Conservation (phyloP, 2,797 vertebrate genomes). For the Danio jaintianensis region DNA sequence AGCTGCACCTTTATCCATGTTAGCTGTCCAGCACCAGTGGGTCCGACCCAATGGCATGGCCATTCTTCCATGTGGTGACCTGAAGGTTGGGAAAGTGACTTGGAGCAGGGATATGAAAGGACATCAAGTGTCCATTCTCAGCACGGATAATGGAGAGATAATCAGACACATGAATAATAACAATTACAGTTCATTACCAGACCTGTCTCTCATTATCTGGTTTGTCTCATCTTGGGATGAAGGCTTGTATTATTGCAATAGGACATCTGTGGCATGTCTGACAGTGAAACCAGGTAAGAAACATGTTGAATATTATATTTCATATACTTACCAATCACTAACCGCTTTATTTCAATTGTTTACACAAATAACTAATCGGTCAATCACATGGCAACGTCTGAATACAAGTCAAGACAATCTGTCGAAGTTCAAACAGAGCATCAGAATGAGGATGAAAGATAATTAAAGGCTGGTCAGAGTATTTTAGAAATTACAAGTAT, state of each 20-base stretch:
- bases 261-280: constrained; percentile 19
- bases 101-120: constrained; percentile 39
- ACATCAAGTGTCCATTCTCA: constrained; percentile 23
- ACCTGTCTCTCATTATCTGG: constrained; percentile 37
- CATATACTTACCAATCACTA: not conserved
- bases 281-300: constrained; percentile 22
- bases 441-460: no score
- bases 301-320: not conserved
- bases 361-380: no score
- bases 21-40: constrained; percentile 28
- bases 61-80: constrained; percentile 19
- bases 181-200: constrained; percentile 2
- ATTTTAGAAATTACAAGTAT: no score
- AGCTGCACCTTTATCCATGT: not conserved
- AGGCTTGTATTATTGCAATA: constrained; percentile 40
- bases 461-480: no score
- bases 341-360: no score
- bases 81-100: constrained; percentile 16
- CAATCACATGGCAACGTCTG: no score
- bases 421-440: no score
- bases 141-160: not conserved
- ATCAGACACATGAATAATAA: constrained; percentile 29
- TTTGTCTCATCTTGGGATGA: constrained; percentile 23
- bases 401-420: no score
- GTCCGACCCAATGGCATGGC: constrained; percentile 28